These are phyloP conservation scores for Hemicentrotus pulcherrimus DNA, from an alignment of 35 echinoderm and acorn worm species.

Conservation along the genomic window DNA sequence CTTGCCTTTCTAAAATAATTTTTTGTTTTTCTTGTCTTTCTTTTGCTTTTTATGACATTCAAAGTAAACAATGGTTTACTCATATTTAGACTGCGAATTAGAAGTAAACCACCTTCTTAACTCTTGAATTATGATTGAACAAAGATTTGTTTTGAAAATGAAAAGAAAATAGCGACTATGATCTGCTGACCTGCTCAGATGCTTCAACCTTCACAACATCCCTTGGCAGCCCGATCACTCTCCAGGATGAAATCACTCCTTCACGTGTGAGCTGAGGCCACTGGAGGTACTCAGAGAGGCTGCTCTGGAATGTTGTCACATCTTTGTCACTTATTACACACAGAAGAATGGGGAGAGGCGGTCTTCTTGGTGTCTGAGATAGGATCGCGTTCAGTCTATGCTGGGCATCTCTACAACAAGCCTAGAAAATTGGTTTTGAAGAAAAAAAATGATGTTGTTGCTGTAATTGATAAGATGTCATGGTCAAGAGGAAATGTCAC, in stretches of 20 bases:
- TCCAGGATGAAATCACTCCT: not conserved
- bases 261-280: not conserved
- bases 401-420: slow-evolving; percentile 48
- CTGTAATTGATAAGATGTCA: too few species aligned
- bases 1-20: too few species aligned
- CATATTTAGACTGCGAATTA: too few species aligned
- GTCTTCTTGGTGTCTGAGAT: slow-evolving; percentile 42
- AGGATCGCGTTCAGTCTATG: slow-evolving; percentile 60
- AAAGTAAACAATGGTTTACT: slow-evolving; percentile 14
- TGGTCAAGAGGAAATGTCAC: too few species aligned
- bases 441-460: not conserved
- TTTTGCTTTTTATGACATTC: too few species aligned
- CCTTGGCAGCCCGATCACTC: not conserved
- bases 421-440: slow-evolving; percentile 32
- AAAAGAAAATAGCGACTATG: not conserved
- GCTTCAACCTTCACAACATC: slow-evolving; percentile 30
- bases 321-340: slow-evolving; percentile 50
- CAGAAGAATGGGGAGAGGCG: slow-evolving; percentile 61
- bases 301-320: slow-evolving; percentile 19
- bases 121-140: too few species aligned
- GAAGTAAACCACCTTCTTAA: too few species aligned
- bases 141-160: too few species aligned
- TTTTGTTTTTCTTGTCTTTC: too few species aligned
- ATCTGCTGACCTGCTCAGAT: slow-evolving; percentile 45
- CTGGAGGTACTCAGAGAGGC: not conserved